Base-by-base conservation (phyloP, 2,888 invertebrate species). In the Thyatira batis region DNA sequence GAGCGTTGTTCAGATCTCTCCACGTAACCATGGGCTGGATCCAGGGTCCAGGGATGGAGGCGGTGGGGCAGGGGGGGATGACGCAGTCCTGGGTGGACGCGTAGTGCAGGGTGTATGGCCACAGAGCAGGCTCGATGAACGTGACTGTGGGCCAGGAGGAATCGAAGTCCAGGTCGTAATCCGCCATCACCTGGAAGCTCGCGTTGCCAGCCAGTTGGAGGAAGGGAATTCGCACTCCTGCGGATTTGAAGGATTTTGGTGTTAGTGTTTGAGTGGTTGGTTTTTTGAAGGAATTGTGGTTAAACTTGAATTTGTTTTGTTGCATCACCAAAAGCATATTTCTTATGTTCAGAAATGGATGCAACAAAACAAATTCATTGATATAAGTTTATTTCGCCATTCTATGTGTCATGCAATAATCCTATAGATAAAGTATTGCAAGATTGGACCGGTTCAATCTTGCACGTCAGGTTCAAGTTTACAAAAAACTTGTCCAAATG, bases 51-150 rank as follows among this genome's bases (percentile, higher is more conserved):
- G 93, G 92, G 67, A 93, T 87, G 0, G 93, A 83, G 0, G 93
- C 91, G 0, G 78, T 84, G 0, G 95, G 95, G 70, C 95, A 95
- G 0, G 91, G 89, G 0, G 83, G 87, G 11, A 93, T 86, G 5
- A 80, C 67, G 55, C 95, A 95, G 55, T 93, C 93, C 73, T 94
- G 93, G n/a, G 61, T 88, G 0, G 93, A 91, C 0, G 76, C 73
- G 63, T 93, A 94, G 69, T 96, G 93, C 53, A 95, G 76, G 0
- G 95, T 95, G 77, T 95, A 96, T 0, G 96, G 96, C 93, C 94
- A 95, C 0, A 94, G 74, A 17, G 92, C 93, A 23, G 92, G 91
- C 52, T 85, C 62, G 0, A 77, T 69, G 54, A 67, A 73, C 0
- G 63, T 63, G 20, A 81, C 77, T 0, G 94, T 93, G 0, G 94